Conservation (phyloP, 2,888 invertebrate genomes). For the Eulithis testata region DNA sequence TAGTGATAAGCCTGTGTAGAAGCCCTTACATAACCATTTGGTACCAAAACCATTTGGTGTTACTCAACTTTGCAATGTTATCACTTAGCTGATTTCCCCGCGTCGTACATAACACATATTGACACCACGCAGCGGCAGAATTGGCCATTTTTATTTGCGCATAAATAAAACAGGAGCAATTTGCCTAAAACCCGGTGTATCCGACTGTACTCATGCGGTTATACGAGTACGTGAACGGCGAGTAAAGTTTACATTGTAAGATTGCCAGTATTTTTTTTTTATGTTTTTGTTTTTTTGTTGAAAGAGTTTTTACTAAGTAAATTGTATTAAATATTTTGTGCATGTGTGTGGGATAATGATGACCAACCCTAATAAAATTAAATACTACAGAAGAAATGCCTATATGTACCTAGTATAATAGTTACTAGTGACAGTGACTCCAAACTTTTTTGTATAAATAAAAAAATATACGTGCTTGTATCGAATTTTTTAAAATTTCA, state of each 20-base stretch:
- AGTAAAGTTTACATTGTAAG: slow-evolving; percentile 27
- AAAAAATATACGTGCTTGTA: too few relatives aligned
- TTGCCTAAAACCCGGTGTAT: slow-evolving; percentile 72
- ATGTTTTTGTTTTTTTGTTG: not conserved
- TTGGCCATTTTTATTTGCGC: slow-evolving; percentile 72
- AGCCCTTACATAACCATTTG: slow-evolving; percentile 9
- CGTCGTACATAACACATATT: slow-evolving; percentile 52
- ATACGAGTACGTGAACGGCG: slow-evolving; percentile 44
- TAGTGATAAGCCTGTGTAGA: too few relatives aligned
- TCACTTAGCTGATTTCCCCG: slow-evolving; percentile 52
- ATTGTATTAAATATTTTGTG: too few relatives aligned
- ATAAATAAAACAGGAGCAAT: slow-evolving; percentile 79
- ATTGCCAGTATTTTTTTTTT: slow-evolving; percentile 13
- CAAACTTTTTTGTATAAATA: too few relatives aligned
- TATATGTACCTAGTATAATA: too few relatives aligned
- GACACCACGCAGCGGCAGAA: slow-evolving; percentile 51
- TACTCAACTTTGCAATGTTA: slow-evolving; percentile 28
- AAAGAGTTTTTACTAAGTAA: not conserved
- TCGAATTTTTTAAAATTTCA: too few relatives aligned
- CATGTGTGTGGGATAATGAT: too few relatives aligned
- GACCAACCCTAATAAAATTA: too few relatives aligned
- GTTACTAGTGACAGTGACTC: too few relatives aligned
- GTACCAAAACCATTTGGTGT: slow-evolving; percentile 3
- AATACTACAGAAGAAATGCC: too few relatives aligned
- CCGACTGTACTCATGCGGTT: slow-evolving; percentile 28